Conservation (phyloP, 2,113 vertebrate species). For the Orthonyx spaldingii region DNA sequence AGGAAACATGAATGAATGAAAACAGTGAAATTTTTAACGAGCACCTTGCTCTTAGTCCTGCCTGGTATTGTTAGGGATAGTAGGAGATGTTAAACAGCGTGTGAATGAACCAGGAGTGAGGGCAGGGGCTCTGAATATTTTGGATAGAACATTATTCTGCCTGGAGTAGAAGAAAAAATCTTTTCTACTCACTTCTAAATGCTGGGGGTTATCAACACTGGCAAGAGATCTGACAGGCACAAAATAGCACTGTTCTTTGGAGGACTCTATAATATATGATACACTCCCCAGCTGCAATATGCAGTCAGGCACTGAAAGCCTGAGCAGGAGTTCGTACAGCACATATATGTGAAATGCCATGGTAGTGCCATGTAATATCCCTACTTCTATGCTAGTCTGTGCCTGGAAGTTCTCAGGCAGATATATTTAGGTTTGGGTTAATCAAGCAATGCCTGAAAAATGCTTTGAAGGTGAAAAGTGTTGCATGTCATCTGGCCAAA, state of each 20-base stretch:
- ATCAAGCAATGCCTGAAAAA: slow-evolving; percentile 35
- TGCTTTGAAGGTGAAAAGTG: slow-evolving; percentile 41
- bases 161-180: slow-evolving; percentile 2
- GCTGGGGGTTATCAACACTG: slow-evolving; percentile 5
- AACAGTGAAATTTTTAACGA: neutral
- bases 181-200: slow-evolving; percentile 41
- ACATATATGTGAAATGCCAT: neutral
- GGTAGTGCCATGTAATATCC: neutral
- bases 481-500: slow-evolving; percentile 40
- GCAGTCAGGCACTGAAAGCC: neutral
- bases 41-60: slow-evolving; percentile 39
- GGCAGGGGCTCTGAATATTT: neutral
- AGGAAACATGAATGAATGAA: slow-evolving; percentile 48
- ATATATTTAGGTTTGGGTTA: slow-evolving; percentile 31
- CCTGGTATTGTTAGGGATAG: neutral
- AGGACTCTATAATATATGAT: neutral
- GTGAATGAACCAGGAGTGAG: neutral
- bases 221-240: slow-evolving; percentile 10
- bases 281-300: neutral
- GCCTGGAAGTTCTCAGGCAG: neutral
- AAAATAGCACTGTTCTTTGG: slow-evolving; percentile 13
- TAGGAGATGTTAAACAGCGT: neutral
- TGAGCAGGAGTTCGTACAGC: neutral
- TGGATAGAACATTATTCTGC: neutral
- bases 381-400: neutral